Conservation (phyloP, 2,113 vertebrate genomes). For the Sander vitreus region DNA sequence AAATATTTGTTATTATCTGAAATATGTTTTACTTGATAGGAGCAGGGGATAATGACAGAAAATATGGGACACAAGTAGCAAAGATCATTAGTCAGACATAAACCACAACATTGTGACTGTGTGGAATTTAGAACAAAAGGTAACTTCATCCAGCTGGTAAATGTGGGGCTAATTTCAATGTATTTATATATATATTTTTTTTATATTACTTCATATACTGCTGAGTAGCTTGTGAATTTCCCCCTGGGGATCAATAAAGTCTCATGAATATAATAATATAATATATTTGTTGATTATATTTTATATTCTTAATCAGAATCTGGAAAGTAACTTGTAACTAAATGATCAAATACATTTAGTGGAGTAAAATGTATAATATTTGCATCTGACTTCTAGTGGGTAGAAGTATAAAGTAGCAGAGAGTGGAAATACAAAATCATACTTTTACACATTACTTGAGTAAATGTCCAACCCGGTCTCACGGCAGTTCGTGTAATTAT, state of each 20-base stretch:
- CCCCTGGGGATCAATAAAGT: not conserved
- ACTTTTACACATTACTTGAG: not conserved
- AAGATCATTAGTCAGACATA: not conserved
- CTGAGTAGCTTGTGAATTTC: not conserved
- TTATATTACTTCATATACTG: not conserved
- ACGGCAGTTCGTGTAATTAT: no score
- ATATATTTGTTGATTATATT: not conserved
- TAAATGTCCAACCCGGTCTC: not conserved
- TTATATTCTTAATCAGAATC: not conserved
- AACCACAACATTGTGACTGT: not conserved
- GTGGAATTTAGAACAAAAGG: not conserved
- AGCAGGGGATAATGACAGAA: not conserved
- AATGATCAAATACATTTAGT: not conserved
- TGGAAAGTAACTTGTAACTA: not conserved
- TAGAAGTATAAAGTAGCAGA: not conserved
- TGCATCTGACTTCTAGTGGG: not conserved
- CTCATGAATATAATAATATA: not conserved
- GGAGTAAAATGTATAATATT: not conserved
- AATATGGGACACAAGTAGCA: not conserved
- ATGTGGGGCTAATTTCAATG: not conserved
- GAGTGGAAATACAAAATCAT: not conserved
- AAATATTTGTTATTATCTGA: not conserved
- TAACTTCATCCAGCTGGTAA: not conserved
- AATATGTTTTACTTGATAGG: not conserved
- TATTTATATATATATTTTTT: not conserved